Evolutionary conservation across 2,888 invertebrate species (phyloP).

Genomic region (Campoplex nolae): DNA sequence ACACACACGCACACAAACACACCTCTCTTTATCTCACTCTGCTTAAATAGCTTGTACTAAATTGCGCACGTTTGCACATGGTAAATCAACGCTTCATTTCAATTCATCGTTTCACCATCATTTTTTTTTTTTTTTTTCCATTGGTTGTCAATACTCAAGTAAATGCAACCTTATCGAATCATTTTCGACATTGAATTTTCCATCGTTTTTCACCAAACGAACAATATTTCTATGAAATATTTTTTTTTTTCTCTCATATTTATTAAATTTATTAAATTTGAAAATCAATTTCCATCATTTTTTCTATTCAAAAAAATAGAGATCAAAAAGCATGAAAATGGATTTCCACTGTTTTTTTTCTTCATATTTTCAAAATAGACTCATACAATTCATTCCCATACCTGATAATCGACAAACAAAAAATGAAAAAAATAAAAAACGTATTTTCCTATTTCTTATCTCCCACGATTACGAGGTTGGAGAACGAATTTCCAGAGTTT

Average conservation of each 20-base stretch:
- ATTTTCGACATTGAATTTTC: background rate
- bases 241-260: too few species aligned
- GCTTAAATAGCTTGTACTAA: constrained; percentile 45
- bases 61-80: constrained; percentile 5
- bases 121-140: background rate
- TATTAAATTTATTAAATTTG: too few species aligned
- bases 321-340: background rate
- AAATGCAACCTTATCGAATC: constrained; percentile 46
- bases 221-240: background rate
- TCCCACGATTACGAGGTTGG: background rate
- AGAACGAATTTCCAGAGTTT: background rate
- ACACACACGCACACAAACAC: constrained; percentile 7
- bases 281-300: too few species aligned
- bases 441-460: background rate
- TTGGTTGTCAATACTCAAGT: constrained; percentile 36
- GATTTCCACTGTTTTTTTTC: too few species aligned
- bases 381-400: too few species aligned
- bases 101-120: background rate
- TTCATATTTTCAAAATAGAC: too few species aligned
- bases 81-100: background rate
- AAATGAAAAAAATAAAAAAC: too few species aligned
- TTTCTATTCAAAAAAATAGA: too few species aligned
- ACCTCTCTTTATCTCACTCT: background rate
- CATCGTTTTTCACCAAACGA: background rate
- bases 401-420: too few species aligned